Evolutionary conservation across 2,888 invertebrate genomes (phyloP), one percentile per base, ranked within the genome.

Genomic region (Liposcelis brunnea): DNA sequence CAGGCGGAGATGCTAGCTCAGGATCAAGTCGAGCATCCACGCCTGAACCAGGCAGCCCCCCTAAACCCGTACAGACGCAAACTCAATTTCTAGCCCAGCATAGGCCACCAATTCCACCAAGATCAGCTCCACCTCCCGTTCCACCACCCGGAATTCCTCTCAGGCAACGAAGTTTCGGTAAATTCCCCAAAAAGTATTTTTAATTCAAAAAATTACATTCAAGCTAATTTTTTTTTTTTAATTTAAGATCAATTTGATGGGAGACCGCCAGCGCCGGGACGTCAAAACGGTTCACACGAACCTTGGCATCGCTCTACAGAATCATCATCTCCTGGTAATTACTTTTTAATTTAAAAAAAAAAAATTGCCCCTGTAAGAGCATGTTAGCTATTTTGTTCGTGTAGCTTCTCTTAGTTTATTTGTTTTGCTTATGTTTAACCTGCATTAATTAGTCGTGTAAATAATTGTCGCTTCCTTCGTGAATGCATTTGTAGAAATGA

Each of bases 61-160:
- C 19, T 46, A 49, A 12, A 42, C 45, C 15, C 46, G 49, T 12
- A 6, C 40, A 18, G 19, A 40, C 57, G n/a, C 61, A 61, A 43
- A 55, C 56, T 6, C 61, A 62, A 48, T 59, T 59, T 44, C 48
- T 59, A 7, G 60, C 60, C 42, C 56, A 56, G 51, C 60, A 45
- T 18, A 42, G 42, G 52, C 71, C 71, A 33, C 71, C 72, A 1
- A 68, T 31, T 52, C 71, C 71, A 33, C 71, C 72, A 1, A 68
- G 71, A 52, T 70, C 69, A n/a, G 69, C 68, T 18, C 69, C 71
- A 52, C 73, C 73, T 33, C 72, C 72, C 1, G 68, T 73, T 50
- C 72, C 73, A 48, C 73, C 74, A 2, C 60, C 72, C 52, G 71
- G 70, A 7, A 70, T 69, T 12, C 71, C 73, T 8, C 73, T 73